phyloP scores from a whole-genome alignment of 2,888 invertebrate species.

The Eulithis testata region DNA sequence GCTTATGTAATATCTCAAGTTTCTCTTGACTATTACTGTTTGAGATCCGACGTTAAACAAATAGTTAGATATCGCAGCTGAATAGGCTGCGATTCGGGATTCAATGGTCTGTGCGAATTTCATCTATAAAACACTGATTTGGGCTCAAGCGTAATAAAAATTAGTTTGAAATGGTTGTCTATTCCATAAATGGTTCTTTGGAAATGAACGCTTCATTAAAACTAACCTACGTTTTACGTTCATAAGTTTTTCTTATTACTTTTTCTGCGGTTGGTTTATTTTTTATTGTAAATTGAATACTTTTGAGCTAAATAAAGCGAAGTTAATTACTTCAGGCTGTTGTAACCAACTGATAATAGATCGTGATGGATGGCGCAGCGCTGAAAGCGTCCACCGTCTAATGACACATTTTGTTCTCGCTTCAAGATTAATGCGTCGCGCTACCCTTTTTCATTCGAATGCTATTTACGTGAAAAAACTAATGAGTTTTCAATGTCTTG shows the following conservation, averaged over 20 bases:
- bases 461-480: not conserved
- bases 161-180: not conserved
- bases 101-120: conserved; percentile 10
- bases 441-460: conserved; percentile 58
- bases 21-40: conserved; percentile 48
- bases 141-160: not conserved
- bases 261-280: not conserved
- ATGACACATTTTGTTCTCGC: conserved; percentile 61
- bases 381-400: conserved; percentile 46
- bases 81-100: conserved; percentile 22
- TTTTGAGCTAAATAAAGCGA: conserved; percentile 13
- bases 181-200: not conserved
- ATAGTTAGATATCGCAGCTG: conserved; percentile 24
- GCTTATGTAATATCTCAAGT: conserved; percentile 58
- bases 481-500: conserved; percentile 6
- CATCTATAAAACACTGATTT: conserved; percentile 2
- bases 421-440: conserved; percentile 64
- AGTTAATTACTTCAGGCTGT: conserved; percentile 30
- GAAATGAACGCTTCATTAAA: not conserved
- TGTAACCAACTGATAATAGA: conserved; percentile 43
- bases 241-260: not conserved
- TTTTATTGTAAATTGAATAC: not conserved
- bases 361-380: conserved; percentile 56
- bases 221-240: not conserved
- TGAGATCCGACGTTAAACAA: conserved; percentile 30